phyloP scores from a whole-genome alignment of 2,888 invertebrate species.

The Hypena proboscidalis region DNA sequence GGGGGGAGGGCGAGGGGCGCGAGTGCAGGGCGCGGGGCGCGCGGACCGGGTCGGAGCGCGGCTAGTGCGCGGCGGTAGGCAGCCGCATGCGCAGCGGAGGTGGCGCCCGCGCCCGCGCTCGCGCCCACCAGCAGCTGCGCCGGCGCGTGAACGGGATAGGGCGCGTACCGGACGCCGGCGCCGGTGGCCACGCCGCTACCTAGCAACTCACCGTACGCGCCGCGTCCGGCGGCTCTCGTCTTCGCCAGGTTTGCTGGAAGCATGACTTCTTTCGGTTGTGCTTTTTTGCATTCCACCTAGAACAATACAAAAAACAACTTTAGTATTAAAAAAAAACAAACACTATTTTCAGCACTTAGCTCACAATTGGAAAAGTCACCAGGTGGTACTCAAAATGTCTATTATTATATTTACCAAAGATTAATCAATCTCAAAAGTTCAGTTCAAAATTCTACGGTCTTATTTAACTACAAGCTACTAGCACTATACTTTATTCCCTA shows the following conservation, averaged over 20 bases:
- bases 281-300: constrained; percentile 99
- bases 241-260: constrained; percentile 98
- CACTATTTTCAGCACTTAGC: neutral
- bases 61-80: constrained; percentile 78
- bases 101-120: constrained; percentile 63
- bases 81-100: constrained; percentile 66
- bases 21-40: constrained; percentile 71
- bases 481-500: too few species aligned
- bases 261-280: constrained; percentile 99
- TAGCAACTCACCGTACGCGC: constrained; percentile 99
- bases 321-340: neutral
- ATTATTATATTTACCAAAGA: too few species aligned
- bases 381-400: too few species aligned
- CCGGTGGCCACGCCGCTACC: constrained; percentile 88
- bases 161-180: constrained; percentile 87
- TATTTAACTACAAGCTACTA: too few species aligned
- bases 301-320: constrained; percentile 51
- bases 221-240: constrained; percentile 97
- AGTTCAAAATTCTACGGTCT: too few species aligned
- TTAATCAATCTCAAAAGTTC: too few species aligned
- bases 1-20: constrained; percentile 73
- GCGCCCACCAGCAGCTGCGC: constrained; percentile 76
- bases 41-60: constrained; percentile 72
- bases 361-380: too few species aligned
- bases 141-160: constrained; percentile 85